phyloP scores from a whole-genome alignment of 2,888 invertebrate genomes.

The Chouioia cunea region DNA sequence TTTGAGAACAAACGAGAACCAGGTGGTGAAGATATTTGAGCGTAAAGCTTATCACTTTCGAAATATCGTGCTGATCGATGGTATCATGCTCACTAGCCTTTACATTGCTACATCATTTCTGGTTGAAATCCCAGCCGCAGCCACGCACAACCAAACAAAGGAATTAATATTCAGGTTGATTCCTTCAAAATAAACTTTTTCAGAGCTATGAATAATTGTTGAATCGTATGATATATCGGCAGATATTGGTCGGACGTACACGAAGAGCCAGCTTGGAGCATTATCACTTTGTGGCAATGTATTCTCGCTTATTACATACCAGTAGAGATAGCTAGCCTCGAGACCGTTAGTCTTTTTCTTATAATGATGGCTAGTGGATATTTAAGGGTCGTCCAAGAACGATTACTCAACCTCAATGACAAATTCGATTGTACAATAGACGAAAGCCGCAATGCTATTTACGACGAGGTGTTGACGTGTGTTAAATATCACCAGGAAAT shows the following conservation, averaged over 20 bases:
- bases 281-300: neutral
- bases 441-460: neutral
- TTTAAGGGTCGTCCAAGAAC: neutral
- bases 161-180: too few species aligned
- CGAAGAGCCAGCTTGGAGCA: neutral
- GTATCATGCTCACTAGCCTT: too few species aligned
- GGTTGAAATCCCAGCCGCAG: too few species aligned
- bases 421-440: neutral
- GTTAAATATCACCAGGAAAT: conserved; percentile 17
- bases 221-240: too few species aligned
- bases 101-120: too few species aligned
- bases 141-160: too few species aligned
- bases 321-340: neutral
- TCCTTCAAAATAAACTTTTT: too few species aligned
- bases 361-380: conserved; percentile 28
- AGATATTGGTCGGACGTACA: conserved; percentile 24
- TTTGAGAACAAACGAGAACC: neutral
- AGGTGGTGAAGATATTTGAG: neutral
- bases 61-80: neutral
- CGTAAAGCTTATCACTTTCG: neutral
- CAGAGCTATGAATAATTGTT: too few species aligned
- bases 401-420: neutral
- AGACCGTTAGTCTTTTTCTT: neutral
- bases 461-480: neutral
- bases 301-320: neutral